Base-by-base conservation (phyloP, 2,113 vertebrate species). In the Casuarius casuarius region DNA sequence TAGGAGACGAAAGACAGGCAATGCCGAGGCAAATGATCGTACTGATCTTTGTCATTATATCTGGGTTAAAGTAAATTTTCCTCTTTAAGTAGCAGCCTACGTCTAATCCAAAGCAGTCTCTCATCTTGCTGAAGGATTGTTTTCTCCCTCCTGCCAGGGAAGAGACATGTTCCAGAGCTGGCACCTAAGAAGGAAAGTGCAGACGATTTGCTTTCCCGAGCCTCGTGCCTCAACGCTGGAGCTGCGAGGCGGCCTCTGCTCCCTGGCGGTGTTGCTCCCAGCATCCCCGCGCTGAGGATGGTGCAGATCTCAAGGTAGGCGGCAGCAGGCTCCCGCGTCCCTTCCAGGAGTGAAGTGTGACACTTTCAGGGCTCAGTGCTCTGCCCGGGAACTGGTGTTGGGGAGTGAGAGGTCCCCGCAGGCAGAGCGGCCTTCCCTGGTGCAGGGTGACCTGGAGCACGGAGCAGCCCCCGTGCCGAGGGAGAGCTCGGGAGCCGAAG, bases 201-300 rank as follows among this genome's bases (percentile, higher is more conserved):
- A 10, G 23, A 11, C 2, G 2, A 12, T 25, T 22, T 65, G 84
- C 48, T 56, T 80, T 81, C 48, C n/a, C 15, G 16, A 74, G 72
- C 26, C 73, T 12, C 3, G 18, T 25, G 16, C 25, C 63, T 0
- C 1, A 52, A 28, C 19, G 38, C 33, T 12, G 13, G 22, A 54
- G 8, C 25, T 38, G 35, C 16, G 23, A 38, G 1, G 1, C 13
- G 40, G 31, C 22, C 67, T 68, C 49, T 84, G 59, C 65, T 65
- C 48, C 44, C 48, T 0, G 0, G 20, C 14, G 28, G 9, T 9
- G 5, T 25, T 0, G 0, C 20, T 31, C 68, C 16, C 2, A 18
- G 42, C 12, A 20, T 51, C 26, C 28, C 5, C 0, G 0, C 2
- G 10, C 35, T 0, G 1, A 5, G 2, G 18, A 11, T 28, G 65